These are phyloP conservation scores for Prosapia bicincta DNA, from an alignment of 2,888 invertebrate species.

Conservation along the genomic window DNA sequence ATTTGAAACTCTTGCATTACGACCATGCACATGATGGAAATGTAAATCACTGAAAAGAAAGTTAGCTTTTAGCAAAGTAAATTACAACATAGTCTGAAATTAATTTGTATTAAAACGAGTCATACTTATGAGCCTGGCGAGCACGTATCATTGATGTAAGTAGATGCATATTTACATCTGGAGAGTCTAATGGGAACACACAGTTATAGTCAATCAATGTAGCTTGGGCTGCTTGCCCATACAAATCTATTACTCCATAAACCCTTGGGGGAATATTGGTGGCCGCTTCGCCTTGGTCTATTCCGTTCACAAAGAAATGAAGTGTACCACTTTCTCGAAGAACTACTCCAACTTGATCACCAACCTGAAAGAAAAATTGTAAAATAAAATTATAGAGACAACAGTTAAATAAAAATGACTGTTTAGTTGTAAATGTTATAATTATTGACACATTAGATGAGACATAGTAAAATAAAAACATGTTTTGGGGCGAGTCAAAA, in stretches of 20 bases:
- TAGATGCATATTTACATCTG: slow-evolving; percentile 52
- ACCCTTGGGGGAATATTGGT: slow-evolving; percentile 82
- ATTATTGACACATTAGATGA: too few species aligned
- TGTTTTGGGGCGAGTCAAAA: too few species aligned
- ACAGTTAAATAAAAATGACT: too few species aligned
- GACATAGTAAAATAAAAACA: too few species aligned
- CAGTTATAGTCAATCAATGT: slow-evolving; percentile 66
- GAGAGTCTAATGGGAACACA: slow-evolving; percentile 58
- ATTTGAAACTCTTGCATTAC: slow-evolving; percentile 80
- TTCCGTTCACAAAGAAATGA: slow-evolving; percentile 90
- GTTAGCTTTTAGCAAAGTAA: too few species aligned
- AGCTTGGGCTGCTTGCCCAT: slow-evolving; percentile 92
- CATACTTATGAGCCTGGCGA: slow-evolving; percentile 14
- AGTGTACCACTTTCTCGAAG: slow-evolving; percentile 81
- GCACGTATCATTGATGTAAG: slow-evolving; percentile 8
- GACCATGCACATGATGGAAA: slow-evolving; percentile 86
- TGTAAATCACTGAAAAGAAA: slow-evolving; percentile 62
- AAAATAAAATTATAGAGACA: too few species aligned
- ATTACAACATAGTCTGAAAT: too few species aligned
- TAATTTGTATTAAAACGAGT: not conserved
- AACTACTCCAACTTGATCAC: slow-evolving; percentile 64
- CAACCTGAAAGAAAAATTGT: slow-evolving; percentile 38
- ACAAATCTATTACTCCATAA: slow-evolving; percentile 91
- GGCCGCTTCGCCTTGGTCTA: slow-evolving; percentile 89
- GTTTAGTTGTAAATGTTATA: too few species aligned